Evolutionary conservation across 1,140 invertebrate genomes (phyloP), one percentile per base, ranked within the genome.

Genomic region (Platyura marginata): DNA sequence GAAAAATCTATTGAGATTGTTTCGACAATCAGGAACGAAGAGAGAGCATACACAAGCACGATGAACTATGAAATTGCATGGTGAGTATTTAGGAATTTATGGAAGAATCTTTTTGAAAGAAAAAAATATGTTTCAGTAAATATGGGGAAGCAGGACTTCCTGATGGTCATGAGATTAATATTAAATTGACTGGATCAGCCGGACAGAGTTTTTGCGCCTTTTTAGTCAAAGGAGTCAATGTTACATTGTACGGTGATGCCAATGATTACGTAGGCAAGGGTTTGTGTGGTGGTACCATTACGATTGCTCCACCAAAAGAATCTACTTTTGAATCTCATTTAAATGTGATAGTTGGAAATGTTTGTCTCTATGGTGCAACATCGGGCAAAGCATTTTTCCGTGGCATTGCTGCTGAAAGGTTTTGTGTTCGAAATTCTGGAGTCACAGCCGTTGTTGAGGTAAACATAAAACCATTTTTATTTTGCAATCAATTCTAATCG

Each of bases 151-250:
- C 69, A 22, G 94, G 95, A 34, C 65, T 98, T 19, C 86, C 91
- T 8, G 74, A 79, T 2, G 71, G 67, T 32, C 76, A 78, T 47
- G 81, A 75, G 47, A 89, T 98, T 44, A 78, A 87, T 48, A 85
- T 99, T 32, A 74, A 73, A 39, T 63, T 98, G 23, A 81, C 67
- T 46, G 95, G 95, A 8, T 93, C 90, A n/a, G 95, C 93, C 21
- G 95, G 95, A 22, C 95, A 99, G 66, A 97, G 91, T 58, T 98
- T 99, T 66, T 92, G 95, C 63, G 93, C 94, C n/a, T 99, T 98
- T 66, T 64, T 98, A 46, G 78, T 84, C 0, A 82, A 79, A 46
- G 95, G 95, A 22, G 73, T 98, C 44, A 78, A 78, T 48, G 80
- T 96, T 2, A 86, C 77, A 10, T 69, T 98, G 3, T 92, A 95